These are phyloP conservation scores for Neopipo cinnamomea DNA, from an alignment of 2,113 vertebrate species.

Conservation along the genomic window DNA sequence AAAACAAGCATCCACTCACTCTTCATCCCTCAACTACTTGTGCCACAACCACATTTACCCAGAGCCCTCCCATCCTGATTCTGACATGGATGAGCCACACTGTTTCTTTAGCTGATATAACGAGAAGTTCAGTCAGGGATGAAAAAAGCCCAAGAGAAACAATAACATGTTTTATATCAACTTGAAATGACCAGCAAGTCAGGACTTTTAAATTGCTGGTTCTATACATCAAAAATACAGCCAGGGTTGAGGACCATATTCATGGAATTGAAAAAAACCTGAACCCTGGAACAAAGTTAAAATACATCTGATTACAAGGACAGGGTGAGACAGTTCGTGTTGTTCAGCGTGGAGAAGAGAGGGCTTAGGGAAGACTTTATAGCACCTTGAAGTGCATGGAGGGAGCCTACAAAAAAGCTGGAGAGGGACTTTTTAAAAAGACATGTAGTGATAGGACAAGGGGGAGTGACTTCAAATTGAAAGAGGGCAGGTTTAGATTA, in stretches of 20 bases:
- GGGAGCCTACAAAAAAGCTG: background rate
- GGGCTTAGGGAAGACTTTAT: background rate
- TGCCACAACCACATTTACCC: accelerated
- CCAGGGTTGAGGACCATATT: background rate
- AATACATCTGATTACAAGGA: background rate
- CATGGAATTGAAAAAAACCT: background rate
- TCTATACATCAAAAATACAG: background rate
- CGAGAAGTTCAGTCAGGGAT: background rate
- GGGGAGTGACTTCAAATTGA: background rate
- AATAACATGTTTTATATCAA: background rate
- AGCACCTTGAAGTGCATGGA: background rate
- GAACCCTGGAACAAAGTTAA: background rate
- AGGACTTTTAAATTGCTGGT: background rate
- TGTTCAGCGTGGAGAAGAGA: background rate
- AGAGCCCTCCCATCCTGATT: accelerated
- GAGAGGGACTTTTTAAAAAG: background rate
- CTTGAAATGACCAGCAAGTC: background rate
- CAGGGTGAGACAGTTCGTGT: background rate
- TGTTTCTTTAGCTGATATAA: background rate
- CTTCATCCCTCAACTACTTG: accelerated
- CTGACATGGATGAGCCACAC: accelerated
- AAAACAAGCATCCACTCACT: background rate
- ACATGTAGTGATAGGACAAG: background rate
- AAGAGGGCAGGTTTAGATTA: background rate
- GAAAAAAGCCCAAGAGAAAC: background rate